Conservation (phyloP, 2,888 invertebrate genomes). For the Charanyca ferruginea region DNA sequence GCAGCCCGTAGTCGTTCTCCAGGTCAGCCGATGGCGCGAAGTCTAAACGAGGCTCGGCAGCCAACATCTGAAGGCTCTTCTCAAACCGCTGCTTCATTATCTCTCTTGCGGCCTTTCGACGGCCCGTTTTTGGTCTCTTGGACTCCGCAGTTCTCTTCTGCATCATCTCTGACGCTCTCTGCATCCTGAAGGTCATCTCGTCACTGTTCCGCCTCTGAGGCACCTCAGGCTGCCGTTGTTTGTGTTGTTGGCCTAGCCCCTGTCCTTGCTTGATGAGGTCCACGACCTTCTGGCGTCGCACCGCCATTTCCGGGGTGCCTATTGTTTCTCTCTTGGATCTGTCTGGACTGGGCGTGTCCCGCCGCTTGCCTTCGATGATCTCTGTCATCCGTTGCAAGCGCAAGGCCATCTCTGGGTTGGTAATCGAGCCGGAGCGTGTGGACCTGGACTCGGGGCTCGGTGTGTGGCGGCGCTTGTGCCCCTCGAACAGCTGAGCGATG, state of each 20-base stretch:
- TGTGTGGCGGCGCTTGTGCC: conserved; percentile 75
- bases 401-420: conserved; percentile 77
- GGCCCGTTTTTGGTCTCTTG: conserved; percentile 75
- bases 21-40: conserved; percentile 92
- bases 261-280: conserved; percentile 75
- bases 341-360: conserved; percentile 78
- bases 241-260: conserved; percentile 70
- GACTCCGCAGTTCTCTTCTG: conserved; percentile 93
- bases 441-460: conserved; percentile 77
- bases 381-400: conserved; percentile 82
- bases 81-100: conserved; percentile 95
- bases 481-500: conserved; percentile 82
- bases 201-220: conserved; percentile 75
- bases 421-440: conserved; percentile 72
- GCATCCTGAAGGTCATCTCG: conserved; percentile 92
- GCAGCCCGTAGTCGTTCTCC: conserved; percentile 95
- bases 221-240: conserved; percentile 63
- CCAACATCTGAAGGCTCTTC: conserved; percentile 96
- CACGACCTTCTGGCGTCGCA: conserved; percentile 79
- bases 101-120: conserved; percentile 87
- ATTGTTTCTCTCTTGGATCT: conserved; percentile 76
- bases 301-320: conserved; percentile 80
- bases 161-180: conserved; percentile 94
- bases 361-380: conserved; percentile 81
- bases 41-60: conserved; percentile 93